Percentiles rank a stretch among this genome's conserved stretches.
phyloP scores from a whole-genome alignment of 2,888 invertebrate species.

The Metellina segmentata region DNA sequence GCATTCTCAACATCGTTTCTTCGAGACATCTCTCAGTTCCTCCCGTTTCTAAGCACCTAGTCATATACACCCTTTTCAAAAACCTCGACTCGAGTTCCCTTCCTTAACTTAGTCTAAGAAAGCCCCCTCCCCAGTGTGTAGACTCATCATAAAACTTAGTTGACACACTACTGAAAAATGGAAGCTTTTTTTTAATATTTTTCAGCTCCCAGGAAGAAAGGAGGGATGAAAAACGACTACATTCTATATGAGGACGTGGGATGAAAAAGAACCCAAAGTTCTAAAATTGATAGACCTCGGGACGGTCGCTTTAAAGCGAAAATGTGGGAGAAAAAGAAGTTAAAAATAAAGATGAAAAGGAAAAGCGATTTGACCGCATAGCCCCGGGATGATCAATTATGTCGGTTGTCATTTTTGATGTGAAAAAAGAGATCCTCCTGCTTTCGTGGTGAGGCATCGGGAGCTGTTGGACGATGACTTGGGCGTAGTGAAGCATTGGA shows the following conservation, averaged over 20 bases:
- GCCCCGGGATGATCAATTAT: constrained; percentile 74
- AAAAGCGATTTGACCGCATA: constrained; percentile 61
- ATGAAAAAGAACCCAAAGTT: constrained; percentile 42
- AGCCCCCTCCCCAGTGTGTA: neutral
- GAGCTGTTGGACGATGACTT: constrained; percentile 15
- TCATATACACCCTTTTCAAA: neutral
- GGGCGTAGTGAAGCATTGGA: neutral
- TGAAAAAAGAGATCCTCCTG: constrained; percentile 41
- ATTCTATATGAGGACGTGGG: neutral
- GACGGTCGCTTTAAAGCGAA: constrained; percentile 56
- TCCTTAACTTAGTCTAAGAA: no score
- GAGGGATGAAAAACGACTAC: constrained; percentile 7
- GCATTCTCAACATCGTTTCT: neutral
- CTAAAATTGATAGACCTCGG: constrained; percentile 69
- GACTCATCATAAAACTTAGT: constrained; percentile 52
- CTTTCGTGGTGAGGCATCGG: neutral
- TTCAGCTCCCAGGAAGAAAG: constrained; percentile 11
- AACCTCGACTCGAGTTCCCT: neutral
- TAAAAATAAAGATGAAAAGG: constrained; percentile 1
- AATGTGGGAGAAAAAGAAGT: constrained; percentile 37
- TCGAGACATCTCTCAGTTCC: neutral
- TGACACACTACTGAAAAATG: constrained; percentile 65
- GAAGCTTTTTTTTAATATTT: constrained; percentile 29
- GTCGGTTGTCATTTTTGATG: constrained; percentile 67
- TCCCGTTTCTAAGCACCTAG: neutral